Percentiles rank a stretch among this genome's conserved stretches.
These are phyloP conservation scores for Dryoscopus gambensis DNA, from an alignment of 2,113 vertebrate genomes.

Conservation along the genomic window DNA sequence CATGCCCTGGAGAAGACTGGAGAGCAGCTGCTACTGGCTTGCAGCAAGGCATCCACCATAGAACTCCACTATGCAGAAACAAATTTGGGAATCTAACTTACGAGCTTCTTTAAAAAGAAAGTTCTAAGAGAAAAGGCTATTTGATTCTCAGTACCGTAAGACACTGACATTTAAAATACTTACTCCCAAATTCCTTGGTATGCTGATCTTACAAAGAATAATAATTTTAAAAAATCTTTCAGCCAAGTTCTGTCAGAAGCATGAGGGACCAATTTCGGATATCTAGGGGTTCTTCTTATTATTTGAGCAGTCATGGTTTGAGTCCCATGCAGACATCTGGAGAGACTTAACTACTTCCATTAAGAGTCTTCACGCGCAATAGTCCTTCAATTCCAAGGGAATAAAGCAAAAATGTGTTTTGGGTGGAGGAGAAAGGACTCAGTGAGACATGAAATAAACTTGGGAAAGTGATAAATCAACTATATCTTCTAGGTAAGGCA, in stretches of 20 bases:
- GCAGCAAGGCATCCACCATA: neutral
- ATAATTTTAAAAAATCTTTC: neutral
- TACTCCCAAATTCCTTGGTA: neutral
- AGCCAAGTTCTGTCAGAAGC: neutral
- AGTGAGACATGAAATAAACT: neutral
- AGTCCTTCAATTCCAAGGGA: neutral
- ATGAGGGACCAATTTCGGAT: neutral
- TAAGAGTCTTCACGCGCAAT: neutral
- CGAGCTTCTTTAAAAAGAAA: neutral
- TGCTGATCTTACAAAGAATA: neutral
- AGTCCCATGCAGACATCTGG: neutral
- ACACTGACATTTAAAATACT: neutral
- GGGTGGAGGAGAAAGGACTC: neutral
- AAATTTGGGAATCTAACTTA: neutral
- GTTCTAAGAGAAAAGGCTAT: neutral
- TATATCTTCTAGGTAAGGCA: neutral
- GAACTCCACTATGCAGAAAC: neutral
- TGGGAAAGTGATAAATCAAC: neutral
- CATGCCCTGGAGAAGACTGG: neutral
- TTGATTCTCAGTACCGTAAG: neutral
- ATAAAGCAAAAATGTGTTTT: neutral
- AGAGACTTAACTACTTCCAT: neutral
- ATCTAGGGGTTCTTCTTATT: neutral
- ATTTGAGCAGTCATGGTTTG: neutral
- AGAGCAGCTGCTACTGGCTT: neutral